A percentile compares a stretch with the other conserved stretches of the same genome.
Conservation (phyloP, 2,113 vertebrate species). For the Bufo bufo region DNA sequence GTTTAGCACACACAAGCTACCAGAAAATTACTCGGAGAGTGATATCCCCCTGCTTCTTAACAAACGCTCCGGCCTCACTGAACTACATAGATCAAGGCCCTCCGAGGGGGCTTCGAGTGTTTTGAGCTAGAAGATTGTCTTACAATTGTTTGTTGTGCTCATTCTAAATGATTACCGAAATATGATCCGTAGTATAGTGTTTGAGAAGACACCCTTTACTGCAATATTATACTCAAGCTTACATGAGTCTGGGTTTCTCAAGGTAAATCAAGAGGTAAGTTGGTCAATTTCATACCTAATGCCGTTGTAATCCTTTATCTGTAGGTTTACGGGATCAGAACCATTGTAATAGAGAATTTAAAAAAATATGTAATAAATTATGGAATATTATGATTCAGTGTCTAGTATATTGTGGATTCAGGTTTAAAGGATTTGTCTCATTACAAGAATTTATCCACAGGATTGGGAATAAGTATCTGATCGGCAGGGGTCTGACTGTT, state of each 20-base stretch:
- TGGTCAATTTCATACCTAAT: no score
- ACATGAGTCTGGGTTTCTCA: background rate
- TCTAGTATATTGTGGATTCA: no score
- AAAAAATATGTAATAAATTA: no score
- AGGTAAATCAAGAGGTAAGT: background rate
- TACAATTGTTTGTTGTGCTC: constrained; percentile 14
- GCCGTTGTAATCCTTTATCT: background rate
- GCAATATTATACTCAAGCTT: background rate
- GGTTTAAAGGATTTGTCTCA: no score
- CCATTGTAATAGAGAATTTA: background rate
- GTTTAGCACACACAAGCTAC: constrained; percentile 63
- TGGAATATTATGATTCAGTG: no score
- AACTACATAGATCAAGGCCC: background rate
- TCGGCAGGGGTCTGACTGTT: no score
- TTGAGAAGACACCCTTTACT: background rate
- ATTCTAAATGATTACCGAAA: background rate
- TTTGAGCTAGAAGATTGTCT: constrained; percentile 8
- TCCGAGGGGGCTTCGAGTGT: background rate
- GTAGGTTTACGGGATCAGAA: background rate
- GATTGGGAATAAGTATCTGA: no score
- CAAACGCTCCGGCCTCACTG: constrained; percentile 54
- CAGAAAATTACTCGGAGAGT: constrained; percentile 67
- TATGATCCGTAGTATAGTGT: background rate
- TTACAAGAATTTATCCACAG: no score
- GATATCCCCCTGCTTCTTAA: constrained; percentile 58